A percentile compares a stretch with the other conserved stretches of the same genome.
These are phyloP conservation scores for Coleophora flavipennella DNA, from an alignment of 2,888 invertebrate genomes.

Conservation along the genomic window DNA sequence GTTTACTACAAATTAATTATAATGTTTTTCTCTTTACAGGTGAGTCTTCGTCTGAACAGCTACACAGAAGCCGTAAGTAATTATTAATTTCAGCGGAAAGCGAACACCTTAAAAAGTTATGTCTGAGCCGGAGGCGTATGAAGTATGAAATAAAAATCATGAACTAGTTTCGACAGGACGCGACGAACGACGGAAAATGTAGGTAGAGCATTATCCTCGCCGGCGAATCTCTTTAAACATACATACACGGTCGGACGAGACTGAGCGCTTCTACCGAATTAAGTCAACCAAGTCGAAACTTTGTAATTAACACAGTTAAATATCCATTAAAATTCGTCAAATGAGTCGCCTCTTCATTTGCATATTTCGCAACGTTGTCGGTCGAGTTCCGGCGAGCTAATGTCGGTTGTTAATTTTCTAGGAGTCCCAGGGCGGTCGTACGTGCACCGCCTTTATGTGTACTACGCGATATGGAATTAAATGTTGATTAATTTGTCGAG, in stretches of 20 bases:
- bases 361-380: constrained; percentile 52
- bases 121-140: no score
- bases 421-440: constrained; percentile 52
- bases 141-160: no score
- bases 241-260: constrained; percentile 23
- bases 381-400: constrained; percentile 44
- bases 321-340: constrained; percentile 66
- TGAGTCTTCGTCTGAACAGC: no score
- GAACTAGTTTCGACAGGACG: not conserved
- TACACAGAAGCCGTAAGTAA: no score
- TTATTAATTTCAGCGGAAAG: no score
- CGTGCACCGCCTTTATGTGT: constrained; percentile 35
- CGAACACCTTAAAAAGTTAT: no score
- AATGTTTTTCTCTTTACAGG: no score
- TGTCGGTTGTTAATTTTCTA: constrained; percentile 50
- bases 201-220: constrained; percentile 16
- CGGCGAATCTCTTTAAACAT: constrained; percentile 33
- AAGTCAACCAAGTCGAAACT: constrained; percentile 46
- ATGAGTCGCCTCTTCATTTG: constrained; percentile 60
- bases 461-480: constrained; percentile 54
- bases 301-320: constrained; percentile 63
- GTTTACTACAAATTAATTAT: no score
- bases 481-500: constrained; percentile 63
- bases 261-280: constrained; percentile 28
- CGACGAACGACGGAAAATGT: not conserved